Evolutionary conservation across 2,888 invertebrate species (phyloP), one percentile per base, ranked within the genome.

Genomic region (Leucophora obtusa): DNA sequence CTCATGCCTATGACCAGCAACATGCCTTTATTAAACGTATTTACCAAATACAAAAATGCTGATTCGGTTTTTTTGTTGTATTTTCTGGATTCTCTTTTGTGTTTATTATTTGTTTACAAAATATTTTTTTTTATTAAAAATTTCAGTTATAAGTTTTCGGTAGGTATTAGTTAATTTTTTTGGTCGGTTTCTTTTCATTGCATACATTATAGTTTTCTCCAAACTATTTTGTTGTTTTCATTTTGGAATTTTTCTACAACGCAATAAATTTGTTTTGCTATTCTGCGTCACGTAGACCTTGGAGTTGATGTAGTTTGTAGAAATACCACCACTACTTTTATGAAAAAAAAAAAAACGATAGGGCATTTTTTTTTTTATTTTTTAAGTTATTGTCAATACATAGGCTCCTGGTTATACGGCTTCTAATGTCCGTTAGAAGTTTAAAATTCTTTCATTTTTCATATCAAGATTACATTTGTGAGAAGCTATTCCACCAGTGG

Each of bases 71-170:
- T 60, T 43, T 60, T 21, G 4, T 15, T 43, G 14, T 47, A 24
- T 83, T 84, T 83, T 79, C 50, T 38, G 56, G 15, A 81, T 84
- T 86, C 79, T 79, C 75, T 82, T 86, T 85, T 86, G 83, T 59
- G 75, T 65, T 83, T 56, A 33, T 63, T 74, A 84, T 86, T 86
- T 86, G 86, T 86, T 86, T 86, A 86, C 85, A 66, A 81, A 78
- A 71, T 70, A 77, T 54, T 65, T 10, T 24, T 24, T 24, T 66
- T 54, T 11, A 11, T 28, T 38, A 21, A 54, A 18, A 53, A 21
- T 21, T 17, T 18, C 15, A 56, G 24, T 24, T 56, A 56, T 56
- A 56, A 21, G 2, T 50, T 43, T 69, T 76, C 63, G 58, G 28
- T 58, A 33, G 58, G 28, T 58, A 33, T 14, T 47, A 35, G 14